phyloP scores from a whole-genome alignment of 2,113 vertebrate genomes.

The Peromyscus californicus region DNA sequence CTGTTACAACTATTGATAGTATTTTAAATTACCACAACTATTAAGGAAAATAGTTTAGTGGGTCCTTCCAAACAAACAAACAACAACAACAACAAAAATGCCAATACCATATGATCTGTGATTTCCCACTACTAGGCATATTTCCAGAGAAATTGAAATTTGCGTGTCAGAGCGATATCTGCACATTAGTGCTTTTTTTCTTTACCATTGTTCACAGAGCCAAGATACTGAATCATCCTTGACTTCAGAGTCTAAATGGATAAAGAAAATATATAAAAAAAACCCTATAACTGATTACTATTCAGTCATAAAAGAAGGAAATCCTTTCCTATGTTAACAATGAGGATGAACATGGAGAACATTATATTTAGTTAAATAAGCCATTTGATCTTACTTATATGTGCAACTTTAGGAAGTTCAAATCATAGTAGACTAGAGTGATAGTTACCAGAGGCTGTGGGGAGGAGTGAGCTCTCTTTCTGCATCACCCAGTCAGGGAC shows the following conservation, averaged over 20 bases:
- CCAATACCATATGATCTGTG: background rate
- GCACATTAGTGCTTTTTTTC: background rate
- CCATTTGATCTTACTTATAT: background rate
- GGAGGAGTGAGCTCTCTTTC: background rate
- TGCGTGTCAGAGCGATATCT: background rate
- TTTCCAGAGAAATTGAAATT: background rate
- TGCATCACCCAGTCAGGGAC: background rate
- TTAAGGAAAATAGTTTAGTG: background rate
- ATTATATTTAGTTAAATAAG: background rate
- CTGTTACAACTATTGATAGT: background rate
- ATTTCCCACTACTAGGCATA: background rate
- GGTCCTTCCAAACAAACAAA: background rate
- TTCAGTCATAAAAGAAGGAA: background rate
- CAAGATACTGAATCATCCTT: background rate
- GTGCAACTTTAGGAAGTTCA: background rate
- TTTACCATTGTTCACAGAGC: background rate
- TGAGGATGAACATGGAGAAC: background rate
- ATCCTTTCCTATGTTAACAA: background rate
- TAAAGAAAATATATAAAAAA: background rate
- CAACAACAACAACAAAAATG: background rate
- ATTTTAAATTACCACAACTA: background rate
- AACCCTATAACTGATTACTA: background rate
- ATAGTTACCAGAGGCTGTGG: background rate
- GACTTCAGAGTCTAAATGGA: background rate
- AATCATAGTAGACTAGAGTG: background rate